Percentiles rank a stretch among this genome's conserved stretches.
phyloP scores from a whole-genome alignment of 1,140 invertebrate genomes.

The Ridgeia piscesae region DNA sequence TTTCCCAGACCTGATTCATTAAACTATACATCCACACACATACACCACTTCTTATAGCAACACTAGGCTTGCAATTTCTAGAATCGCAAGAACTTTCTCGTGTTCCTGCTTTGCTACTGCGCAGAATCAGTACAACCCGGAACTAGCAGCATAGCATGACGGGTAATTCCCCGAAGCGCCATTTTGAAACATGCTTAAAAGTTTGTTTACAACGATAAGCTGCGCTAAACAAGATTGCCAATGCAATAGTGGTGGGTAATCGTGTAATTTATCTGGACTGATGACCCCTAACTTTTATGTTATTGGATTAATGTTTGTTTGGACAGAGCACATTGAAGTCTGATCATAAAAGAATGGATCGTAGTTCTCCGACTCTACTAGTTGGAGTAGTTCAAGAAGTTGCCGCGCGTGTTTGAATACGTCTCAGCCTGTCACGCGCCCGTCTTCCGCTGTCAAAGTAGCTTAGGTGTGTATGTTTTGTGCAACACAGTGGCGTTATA shows the following conservation, averaged over 20 bases:
- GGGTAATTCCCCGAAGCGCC: neutral
- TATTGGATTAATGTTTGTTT: neutral
- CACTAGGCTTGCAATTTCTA: neutral
- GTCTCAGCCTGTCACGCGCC: neutral
- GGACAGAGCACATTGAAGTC: neutral
- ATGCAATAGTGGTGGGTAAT: neutral
- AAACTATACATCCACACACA: neutral
- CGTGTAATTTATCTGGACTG: neutral
- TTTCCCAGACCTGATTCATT: neutral
- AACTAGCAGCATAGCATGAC: neutral
- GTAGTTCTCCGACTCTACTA: neutral
- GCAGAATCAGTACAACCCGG: neutral
- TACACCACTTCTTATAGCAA: neutral
- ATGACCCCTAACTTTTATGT: neutral
- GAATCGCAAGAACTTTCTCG: neutral
- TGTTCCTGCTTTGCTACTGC: neutral
- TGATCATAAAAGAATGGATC: neutral
- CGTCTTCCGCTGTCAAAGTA: neutral
- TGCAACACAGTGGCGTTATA: neutral
- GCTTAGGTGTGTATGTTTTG: neutral
- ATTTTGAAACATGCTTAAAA: slow-evolving; percentile 1
- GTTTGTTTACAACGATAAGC: neutral
- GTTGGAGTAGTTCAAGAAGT: neutral
- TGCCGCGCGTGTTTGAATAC: neutral
- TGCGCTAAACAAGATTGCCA: neutral